Evolutionary conservation across 2,797 vertebrate species (phyloP).

Genomic region (Characodon lateralis): DNA sequence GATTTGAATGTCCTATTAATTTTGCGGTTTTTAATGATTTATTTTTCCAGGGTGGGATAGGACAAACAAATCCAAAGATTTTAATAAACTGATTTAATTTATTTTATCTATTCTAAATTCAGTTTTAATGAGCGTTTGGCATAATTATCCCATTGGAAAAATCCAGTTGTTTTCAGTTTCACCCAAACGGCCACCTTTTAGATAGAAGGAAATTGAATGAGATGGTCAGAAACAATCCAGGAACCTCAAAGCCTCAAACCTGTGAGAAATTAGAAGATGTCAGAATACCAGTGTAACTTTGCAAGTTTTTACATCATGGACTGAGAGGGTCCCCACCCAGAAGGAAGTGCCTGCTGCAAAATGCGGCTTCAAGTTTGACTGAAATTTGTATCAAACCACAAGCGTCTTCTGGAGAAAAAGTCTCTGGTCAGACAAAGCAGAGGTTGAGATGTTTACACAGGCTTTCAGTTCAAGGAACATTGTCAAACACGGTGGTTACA

Average conservation of each 20-base stretch:
- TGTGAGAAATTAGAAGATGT: neutral
- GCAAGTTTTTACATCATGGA: neutral
- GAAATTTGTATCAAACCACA: no score
- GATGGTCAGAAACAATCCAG: neutral
- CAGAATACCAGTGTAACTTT: neutral
- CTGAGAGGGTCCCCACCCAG: neutral
- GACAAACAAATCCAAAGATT: neutral
- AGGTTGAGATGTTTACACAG: neutral
- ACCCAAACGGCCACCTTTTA: neutral
- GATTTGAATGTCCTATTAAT: neutral
- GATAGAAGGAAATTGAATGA: neutral
- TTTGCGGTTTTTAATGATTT: neutral
- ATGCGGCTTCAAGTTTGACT: no score
- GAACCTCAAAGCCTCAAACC: neutral
- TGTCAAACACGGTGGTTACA: neutral
- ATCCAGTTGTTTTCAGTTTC: neutral
- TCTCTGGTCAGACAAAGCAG: neutral
- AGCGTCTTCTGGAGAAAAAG: neutral
- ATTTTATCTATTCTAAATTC: neutral
- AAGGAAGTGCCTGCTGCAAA: no score
- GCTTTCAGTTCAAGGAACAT: neutral
- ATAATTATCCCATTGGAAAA: neutral
- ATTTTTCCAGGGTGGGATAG: neutral
- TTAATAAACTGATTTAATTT: neutral
- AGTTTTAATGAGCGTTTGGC: neutral